phyloP scores from a whole-genome alignment of 2,888 invertebrate genomes.

The Eupithecia dodoneata region DNA sequence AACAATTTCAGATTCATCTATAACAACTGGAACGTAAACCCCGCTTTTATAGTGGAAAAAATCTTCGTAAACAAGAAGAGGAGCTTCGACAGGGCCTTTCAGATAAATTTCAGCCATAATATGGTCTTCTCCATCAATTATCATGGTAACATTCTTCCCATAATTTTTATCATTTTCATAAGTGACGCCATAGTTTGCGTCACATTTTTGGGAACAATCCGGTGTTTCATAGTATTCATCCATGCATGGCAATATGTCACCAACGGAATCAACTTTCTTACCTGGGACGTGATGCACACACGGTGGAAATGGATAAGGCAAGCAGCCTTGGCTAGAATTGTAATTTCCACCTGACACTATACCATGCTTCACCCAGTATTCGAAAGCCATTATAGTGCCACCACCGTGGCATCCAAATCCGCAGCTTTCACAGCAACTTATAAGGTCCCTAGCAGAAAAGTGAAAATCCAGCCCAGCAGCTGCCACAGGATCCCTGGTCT shows the following conservation, averaged over 20 bases:
- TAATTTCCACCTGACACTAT: slow-evolving; percentile 95
- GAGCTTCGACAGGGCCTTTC: slow-evolving; percentile 86
- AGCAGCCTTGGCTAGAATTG: slow-evolving; percentile 91
- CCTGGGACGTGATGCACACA: slow-evolving; percentile 97
- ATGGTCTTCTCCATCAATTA: slow-evolving; percentile 12
- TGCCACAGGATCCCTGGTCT: slow-evolving; percentile 95
- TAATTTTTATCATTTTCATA: slow-evolving; percentile 85
- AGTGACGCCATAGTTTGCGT: slow-evolving; percentile 57
- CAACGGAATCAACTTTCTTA: slow-evolving; percentile 87
- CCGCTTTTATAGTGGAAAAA: slow-evolving; percentile 32
- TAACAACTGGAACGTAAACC: slow-evolving; percentile 25
- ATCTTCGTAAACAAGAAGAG: slow-evolving; percentile 13
- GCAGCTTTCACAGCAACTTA: slow-evolving; percentile 91
- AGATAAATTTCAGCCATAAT: slow-evolving; percentile 86
- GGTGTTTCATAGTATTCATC: slow-evolving; percentile 15
- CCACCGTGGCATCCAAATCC: slow-evolving; percentile 94
- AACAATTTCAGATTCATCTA: neutral
- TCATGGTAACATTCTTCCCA: slow-evolving; percentile 10
- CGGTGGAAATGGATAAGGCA: slow-evolving; percentile 92
- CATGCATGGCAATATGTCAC: slow-evolving; percentile 59
- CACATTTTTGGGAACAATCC: slow-evolving; percentile 21
- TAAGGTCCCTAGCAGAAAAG: slow-evolving; percentile 93
- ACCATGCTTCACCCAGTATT: slow-evolving; percentile 92
- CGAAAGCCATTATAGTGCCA: slow-evolving; percentile 91
- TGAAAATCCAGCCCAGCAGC: slow-evolving; percentile 95